phyloP scores from a whole-genome alignment of 2,797 vertebrate species.

The Pipistrellus pygmaeus region DNA sequence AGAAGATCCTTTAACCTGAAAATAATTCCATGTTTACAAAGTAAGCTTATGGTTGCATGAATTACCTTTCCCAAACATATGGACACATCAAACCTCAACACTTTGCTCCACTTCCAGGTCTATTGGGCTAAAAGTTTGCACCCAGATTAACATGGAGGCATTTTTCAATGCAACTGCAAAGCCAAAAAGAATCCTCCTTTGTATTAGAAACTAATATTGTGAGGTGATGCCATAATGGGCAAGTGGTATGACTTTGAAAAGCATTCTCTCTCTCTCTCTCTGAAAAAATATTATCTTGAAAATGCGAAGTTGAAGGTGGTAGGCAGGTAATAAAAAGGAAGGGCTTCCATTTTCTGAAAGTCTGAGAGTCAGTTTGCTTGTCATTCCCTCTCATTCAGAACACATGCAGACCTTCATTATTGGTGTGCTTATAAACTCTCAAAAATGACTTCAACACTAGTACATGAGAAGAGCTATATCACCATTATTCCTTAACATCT shows the following conservation, averaged over 20 bases:
- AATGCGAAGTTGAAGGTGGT: neutral
- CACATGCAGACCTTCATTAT: neutral
- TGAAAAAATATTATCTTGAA: neutral
- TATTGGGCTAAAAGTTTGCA: neutral
- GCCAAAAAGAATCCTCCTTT: neutral
- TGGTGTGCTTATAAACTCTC: neutral
- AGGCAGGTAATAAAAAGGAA: neutral
- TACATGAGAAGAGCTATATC: neutral
- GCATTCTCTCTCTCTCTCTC: neutral
- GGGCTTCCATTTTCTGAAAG: neutral
- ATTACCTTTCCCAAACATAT: slow-evolving; percentile 36
- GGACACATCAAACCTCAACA: neutral
- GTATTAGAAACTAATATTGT: neutral
- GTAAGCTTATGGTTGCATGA: neutral
- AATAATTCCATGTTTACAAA: slow-evolving; percentile 54
- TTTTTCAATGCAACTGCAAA: neutral
- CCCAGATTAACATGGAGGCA: neutral
- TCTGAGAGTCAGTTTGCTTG: neutral
- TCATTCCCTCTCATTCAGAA: neutral
- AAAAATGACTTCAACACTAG: neutral
- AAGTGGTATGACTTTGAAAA: neutral
- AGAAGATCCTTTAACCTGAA: slow-evolving; percentile 34
- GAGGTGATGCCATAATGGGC: neutral
- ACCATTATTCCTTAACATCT: neutral
- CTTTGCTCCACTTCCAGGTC: neutral